A percentile compares a stretch with the other conserved stretches of the same genome.
Evolutionary conservation across 1,140 invertebrate species (phyloP).

Genomic region (Drosophila ananassae): DNA sequence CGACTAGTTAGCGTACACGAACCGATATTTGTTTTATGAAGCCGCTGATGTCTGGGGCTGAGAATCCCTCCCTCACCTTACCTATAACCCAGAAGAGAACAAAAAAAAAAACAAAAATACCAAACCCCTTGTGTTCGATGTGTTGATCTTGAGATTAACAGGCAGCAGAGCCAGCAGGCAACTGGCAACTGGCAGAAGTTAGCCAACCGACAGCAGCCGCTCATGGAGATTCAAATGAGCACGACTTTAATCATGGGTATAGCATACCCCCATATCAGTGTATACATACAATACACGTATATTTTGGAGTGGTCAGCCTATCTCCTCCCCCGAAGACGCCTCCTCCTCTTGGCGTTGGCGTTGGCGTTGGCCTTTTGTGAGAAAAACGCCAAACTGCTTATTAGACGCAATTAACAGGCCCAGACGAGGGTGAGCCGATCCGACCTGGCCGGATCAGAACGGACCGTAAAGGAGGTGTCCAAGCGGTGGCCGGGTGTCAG

Average conservation of each 20-base stretch:
- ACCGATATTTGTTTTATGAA: conserved; percentile 79
- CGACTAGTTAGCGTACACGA: conserved; percentile 76
- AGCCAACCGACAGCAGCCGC: conserved; percentile 41
- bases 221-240: conserved; percentile 78
- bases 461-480: conserved; percentile 9
- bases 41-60: conserved; percentile 46
- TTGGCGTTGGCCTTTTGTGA: conserved; percentile 79
- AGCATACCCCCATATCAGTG: conserved; percentile 43
- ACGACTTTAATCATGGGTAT: conserved; percentile 70
- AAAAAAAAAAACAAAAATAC: neutral
- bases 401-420: conserved; percentile 80
- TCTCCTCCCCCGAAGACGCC: conserved; percentile 29
- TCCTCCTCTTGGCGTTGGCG: conserved; percentile 39
- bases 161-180: conserved; percentile 57
- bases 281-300: conserved; percentile 1
- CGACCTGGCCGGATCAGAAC: conserved; percentile 11
- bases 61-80: conserved; percentile 41
- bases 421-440: conserved; percentile 18
- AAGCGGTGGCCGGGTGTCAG: conserved; percentile 51
- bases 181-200: conserved; percentile 37
- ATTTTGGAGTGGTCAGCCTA: conserved; percentile 44
- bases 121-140: conserved; percentile 41
- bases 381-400: conserved; percentile 79
- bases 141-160: conserved; percentile 83
- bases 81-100: neutral